Evolutionary conservation across 2,797 vertebrate species (phyloP).

Genomic region (Microctenopoma lineatum): DNA sequence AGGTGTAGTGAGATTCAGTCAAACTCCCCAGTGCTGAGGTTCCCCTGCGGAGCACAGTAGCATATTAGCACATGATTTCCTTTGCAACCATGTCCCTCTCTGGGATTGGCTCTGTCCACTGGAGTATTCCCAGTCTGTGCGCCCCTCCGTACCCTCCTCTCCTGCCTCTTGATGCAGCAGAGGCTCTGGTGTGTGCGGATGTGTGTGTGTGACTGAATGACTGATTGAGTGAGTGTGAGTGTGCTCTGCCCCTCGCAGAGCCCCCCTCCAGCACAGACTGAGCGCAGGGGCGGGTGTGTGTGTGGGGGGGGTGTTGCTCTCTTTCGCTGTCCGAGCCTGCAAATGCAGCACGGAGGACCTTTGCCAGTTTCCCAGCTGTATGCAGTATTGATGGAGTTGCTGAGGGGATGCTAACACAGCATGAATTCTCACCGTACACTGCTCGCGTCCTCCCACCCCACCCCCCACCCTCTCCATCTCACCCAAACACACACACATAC

Average conservation of each 20-base stretch:
- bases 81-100: slow-evolving; percentile 55
- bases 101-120: slow-evolving; percentile 47
- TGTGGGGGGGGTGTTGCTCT: slow-evolving; percentile 58
- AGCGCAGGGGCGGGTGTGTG: slow-evolving; percentile 64
- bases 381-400: slow-evolving; percentile 91
- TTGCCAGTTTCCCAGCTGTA: slow-evolving; percentile 86
- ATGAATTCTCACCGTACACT: slow-evolving; percentile 80
- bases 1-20: slow-evolving; percentile 75
- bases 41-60: slow-evolving; percentile 61
- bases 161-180: slow-evolving; percentile 70
- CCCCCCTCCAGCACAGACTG: slow-evolving; percentile 64
- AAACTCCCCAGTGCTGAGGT: slow-evolving; percentile 65
- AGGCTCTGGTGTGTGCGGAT: slow-evolving; percentile 44
- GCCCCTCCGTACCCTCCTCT: slow-evolving; percentile 56
- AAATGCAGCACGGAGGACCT: slow-evolving; percentile 80
- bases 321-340: slow-evolving; percentile 62
- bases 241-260: slow-evolving; percentile 48
- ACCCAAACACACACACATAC: background rate
- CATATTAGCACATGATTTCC: slow-evolving; percentile 70
- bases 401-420: slow-evolving; percentile 90
- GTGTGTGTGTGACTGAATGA: slow-evolving; percentile 21
- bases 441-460: slow-evolving; percentile 47
- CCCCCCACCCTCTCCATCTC: slow-evolving; percentile 22
- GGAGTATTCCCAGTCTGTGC: slow-evolving; percentile 62
- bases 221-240: slow-evolving; percentile 16